A percentile compares a stretch with the other conserved stretches of the same genome.
These are phyloP conservation scores for Bombus polaris DNA, from an alignment of 1,140 invertebrate species.

Conservation along the genomic window DNA sequence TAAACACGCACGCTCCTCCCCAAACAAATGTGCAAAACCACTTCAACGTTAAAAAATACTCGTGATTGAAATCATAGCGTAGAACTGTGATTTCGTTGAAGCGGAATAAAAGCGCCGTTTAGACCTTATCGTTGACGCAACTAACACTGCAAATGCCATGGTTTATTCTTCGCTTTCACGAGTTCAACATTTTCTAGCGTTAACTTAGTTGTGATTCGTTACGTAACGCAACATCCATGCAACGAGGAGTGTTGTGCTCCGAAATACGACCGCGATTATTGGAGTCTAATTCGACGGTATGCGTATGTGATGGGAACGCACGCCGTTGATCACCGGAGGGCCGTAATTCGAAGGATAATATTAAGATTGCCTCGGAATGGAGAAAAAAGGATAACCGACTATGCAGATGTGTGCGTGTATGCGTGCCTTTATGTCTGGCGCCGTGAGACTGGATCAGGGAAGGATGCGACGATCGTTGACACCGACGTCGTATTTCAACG, in stretches of 20 bases:
- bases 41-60: not conserved
- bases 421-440: slow-evolving; percentile 52
- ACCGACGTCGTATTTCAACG: not conserved
- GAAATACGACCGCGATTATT: slow-evolving; percentile 74
- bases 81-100: not conserved
- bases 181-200: too few species aligned
- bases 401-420: not conserved
- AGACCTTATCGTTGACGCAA: too few species aligned
- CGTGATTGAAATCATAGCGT: not conserved
- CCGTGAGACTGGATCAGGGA: slow-evolving; percentile 55
- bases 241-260: not conserved
- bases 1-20: slow-evolving; percentile 64
- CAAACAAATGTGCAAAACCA: not conserved
- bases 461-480: slow-evolving; percentile 29
- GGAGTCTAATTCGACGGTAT: slow-evolving; percentile 68
- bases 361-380: slow-evolving; percentile 79
- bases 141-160: too few species aligned
- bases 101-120: not conserved
- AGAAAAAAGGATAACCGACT: slow-evolving; percentile 66
- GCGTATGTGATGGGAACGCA: slow-evolving; percentile 65
- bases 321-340: slow-evolving; percentile 59
- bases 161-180: too few species aligned
- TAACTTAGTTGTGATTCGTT: too few species aligned
- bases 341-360: slow-evolving; percentile 81
- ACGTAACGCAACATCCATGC: not conserved